Conservation (phyloP, 2,888 invertebrate genomes). For the Celastrina argiolus region DNA sequence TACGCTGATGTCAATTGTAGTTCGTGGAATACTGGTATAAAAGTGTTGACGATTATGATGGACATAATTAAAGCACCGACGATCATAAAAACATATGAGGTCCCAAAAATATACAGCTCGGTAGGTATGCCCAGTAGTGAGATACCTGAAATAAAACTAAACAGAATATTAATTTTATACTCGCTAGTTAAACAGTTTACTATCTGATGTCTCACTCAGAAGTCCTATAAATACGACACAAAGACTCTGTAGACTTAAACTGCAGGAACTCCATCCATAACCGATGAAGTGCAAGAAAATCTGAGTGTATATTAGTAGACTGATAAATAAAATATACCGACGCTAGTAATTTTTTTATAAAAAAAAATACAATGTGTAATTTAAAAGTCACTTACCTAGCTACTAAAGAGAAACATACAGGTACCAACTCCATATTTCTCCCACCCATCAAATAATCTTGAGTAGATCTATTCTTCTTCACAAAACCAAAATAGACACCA, state of each 20-base stretch:
- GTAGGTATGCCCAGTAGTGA: constrained; percentile 87
- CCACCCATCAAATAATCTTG: constrained; percentile 90
- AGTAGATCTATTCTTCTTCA: constrained; percentile 77
- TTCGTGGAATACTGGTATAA: constrained; percentile 84
- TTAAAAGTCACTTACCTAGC: constrained; percentile 85
- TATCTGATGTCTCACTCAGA: too few relatives aligned
- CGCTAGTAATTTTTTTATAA: too few relatives aligned
- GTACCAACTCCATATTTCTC: constrained; percentile 86
- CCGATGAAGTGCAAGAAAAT: too few relatives aligned
- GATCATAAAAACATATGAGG: constrained; percentile 82
- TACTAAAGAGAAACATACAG: constrained; percentile 88
- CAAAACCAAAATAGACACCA: constrained; percentile 88
- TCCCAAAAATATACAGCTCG: constrained; percentile 87
- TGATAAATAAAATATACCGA: too few relatives aligned
- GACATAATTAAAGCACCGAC: constrained; percentile 80
- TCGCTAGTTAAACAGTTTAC: too few relatives aligned
- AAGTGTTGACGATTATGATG: constrained; percentile 78
- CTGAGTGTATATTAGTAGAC: too few relatives aligned
- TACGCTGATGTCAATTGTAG: constrained; percentile 85
- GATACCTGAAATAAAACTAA: constrained; percentile 86
- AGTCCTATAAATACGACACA: too few relatives aligned
- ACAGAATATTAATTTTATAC: constrained; percentile 22
- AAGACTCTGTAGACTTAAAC: too few relatives aligned
- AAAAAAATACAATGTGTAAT: too few relatives aligned
- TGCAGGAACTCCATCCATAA: too few relatives aligned